These are phyloP conservation scores for Polylopha cassiicola DNA, from an alignment of 2,888 invertebrate genomes.

Conservation along the genomic window DNA sequence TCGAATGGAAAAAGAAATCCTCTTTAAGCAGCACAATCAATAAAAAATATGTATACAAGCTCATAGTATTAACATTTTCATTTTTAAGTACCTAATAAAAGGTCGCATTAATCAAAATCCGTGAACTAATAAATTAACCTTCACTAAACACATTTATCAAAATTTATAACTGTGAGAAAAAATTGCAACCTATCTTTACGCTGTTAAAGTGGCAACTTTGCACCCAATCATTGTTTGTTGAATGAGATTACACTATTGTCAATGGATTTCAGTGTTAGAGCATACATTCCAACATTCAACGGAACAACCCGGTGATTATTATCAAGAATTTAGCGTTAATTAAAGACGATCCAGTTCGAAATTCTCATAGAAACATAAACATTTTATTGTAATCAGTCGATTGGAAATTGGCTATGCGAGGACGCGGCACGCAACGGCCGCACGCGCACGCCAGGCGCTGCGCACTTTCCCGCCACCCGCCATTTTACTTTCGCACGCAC, in stretches of 20 bases:
- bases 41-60: too few species aligned
- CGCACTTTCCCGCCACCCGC: slow-evolving; percentile 61
- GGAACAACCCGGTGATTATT: not conserved
- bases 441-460: slow-evolving; percentile 28
- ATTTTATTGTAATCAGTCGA: slow-evolving; percentile 48
- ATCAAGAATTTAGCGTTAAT: slow-evolving; percentile 7
- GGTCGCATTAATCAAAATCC: not conserved
- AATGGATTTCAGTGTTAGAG: slow-evolving; percentile 12
- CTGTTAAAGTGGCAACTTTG: slow-evolving; percentile 32
- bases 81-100: slow-evolving; percentile 1
- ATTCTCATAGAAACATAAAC: slow-evolving; percentile 28
- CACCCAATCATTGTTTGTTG: slow-evolving; percentile 35
- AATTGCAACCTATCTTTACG: slow-evolving; percentile 31
- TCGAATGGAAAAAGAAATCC: slow-evolving; percentile 16
- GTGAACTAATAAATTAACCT: slow-evolving; percentile 24
- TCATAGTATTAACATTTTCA: too few species aligned
- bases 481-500: slow-evolving; percentile 76
- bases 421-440: slow-evolving; percentile 47
- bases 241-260: slow-evolving; percentile 30
- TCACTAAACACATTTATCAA: slow-evolving; percentile 26
- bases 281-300: slow-evolving; percentile 9
- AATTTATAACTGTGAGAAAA: slow-evolving; percentile 30
- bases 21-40: not conserved
- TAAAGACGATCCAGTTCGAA: too few species aligned
- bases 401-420: slow-evolving; percentile 56